Evolutionary conservation across 2,888 invertebrate species (phyloP), one percentile per base, ranked within the genome.

Genomic region (Zaprionus obscuricornis): DNA sequence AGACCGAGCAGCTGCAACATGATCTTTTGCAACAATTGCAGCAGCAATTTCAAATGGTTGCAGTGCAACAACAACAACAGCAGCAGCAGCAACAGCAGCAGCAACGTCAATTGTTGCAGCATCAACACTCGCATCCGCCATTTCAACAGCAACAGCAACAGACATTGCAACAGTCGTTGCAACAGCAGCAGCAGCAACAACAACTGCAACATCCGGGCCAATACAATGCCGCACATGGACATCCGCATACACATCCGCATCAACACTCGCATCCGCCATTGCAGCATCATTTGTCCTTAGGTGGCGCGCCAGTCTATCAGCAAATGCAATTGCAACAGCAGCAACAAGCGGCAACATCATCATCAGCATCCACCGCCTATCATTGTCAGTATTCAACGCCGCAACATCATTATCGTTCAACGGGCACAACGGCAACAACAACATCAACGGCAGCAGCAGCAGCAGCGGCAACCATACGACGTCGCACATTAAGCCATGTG

Each of bases 261-360:
- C 31, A 65, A n/a, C 74, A 73, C 20, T n/a, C n/a, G n/a, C 78
- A 83, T 74, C 87, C 89, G 49, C 89, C 87, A 43, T 46, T 88
- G 60, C 89, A 89, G 46, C 89, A 88, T 85, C 89, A 85, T 67
- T 67, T 85, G 68, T 88, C 88, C 66, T 91, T 92, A 89, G 91
- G 90, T 87, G 92, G 91, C 66, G 49, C 70, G 55, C 72, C 74
- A 7, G 46, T 67, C 36, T 85, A 67, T 64, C 74, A 65, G 51
- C 75, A 52, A 10, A 39, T 51, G 34, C 73, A 58, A 6, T 34
- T 47, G 16, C 58, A 42, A 8, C 67, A 20, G 14, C 57, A 55
- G 13, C 33, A 5, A 8, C 46, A 54, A 43, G 6, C 39, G 50
- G 17, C 51, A 42, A 1, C 45, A 57, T 18, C 52, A 65, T 29